phyloP scores from a whole-genome alignment of 2,113 vertebrate genomes.

The Vanacampus margaritifer region DNA sequence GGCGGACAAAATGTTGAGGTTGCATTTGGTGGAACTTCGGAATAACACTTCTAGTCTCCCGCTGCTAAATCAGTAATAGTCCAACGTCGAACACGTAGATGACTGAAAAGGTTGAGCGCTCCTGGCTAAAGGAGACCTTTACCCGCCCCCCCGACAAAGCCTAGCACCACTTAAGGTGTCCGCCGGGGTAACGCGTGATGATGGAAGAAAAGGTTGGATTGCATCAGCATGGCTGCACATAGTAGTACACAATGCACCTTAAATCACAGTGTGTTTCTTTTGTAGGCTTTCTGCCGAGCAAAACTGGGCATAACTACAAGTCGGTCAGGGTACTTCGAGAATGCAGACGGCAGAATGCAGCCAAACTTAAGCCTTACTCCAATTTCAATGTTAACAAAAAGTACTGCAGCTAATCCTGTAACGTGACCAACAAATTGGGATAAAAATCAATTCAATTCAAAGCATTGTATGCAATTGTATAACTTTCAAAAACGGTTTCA shows the following conservation, averaged over 20 bases:
- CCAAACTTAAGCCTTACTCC: no score
- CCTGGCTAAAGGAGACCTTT: slow-evolving; percentile 42
- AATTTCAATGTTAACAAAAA: no score
- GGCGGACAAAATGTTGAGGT: slow-evolving; percentile 29
- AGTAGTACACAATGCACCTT: neutral
- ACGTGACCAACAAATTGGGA: no score
- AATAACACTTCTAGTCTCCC: slow-evolving; percentile 26
- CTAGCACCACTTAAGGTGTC: neutral
- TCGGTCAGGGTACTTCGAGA: neutral
- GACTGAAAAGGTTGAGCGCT: slow-evolving; percentile 34
- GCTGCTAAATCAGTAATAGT: slow-evolving; percentile 9
- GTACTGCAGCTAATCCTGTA: no score
- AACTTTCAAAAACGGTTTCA: no score
- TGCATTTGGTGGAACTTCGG: slow-evolving; percentile 34
- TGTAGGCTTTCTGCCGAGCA: neutral
- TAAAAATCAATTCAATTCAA: no score
- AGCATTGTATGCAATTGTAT: no score
- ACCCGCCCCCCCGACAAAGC: slow-evolving; percentile 16
- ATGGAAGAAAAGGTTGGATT: slow-evolving; percentile 16
- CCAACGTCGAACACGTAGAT: slow-evolving; percentile 11
- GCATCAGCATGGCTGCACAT: slow-evolving; percentile 8
- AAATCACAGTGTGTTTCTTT: neutral
- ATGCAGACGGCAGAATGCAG: neutral
- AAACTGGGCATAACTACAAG: neutral
- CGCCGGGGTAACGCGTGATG: neutral